These are phyloP conservation scores for Anser cygnoides DNA, from an alignment of 2,113 vertebrate species.

Conservation along the genomic window DNA sequence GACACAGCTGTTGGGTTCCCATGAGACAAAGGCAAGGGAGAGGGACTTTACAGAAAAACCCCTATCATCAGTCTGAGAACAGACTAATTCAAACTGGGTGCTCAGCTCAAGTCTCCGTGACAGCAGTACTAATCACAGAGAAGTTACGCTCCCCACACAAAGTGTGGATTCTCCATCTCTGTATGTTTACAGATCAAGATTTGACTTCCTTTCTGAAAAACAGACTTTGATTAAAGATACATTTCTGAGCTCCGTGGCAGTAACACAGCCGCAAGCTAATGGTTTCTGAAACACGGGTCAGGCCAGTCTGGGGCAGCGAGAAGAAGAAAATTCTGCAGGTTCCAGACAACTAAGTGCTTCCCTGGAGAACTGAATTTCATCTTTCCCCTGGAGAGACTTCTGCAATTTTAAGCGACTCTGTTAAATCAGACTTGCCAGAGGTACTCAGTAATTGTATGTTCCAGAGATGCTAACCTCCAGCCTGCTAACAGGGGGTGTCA, in stretches of 20 bases:
- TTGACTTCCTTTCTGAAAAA: not conserved
- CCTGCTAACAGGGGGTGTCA: not conserved
- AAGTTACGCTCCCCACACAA: not conserved
- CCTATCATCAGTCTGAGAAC: not conserved
- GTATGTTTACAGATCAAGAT: not conserved
- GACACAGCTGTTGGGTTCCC: accelerated
- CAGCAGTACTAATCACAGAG: not conserved
- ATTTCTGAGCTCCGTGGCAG: accelerated
- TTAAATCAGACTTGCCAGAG: not conserved
- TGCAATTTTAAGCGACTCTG: not conserved
- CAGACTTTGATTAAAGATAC: accelerated
- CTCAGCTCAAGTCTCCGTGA: accelerated
- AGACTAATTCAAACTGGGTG: not conserved
- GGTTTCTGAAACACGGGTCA: not conserved
- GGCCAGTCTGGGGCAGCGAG: not conserved
- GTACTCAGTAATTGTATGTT: not conserved
- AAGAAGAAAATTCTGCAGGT: not conserved
- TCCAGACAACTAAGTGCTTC: not conserved
- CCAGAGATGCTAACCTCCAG: not conserved
- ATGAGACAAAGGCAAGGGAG: not conserved
- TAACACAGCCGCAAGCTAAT: accelerated
- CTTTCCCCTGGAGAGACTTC: not conserved
- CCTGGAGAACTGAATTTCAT: not conserved
- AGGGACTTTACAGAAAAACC: not conserved
- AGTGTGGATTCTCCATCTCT: accelerated